Evolutionary conservation across 2,113 vertebrate species (phyloP).

Genomic region (Dromiciops gliroides): DNA sequence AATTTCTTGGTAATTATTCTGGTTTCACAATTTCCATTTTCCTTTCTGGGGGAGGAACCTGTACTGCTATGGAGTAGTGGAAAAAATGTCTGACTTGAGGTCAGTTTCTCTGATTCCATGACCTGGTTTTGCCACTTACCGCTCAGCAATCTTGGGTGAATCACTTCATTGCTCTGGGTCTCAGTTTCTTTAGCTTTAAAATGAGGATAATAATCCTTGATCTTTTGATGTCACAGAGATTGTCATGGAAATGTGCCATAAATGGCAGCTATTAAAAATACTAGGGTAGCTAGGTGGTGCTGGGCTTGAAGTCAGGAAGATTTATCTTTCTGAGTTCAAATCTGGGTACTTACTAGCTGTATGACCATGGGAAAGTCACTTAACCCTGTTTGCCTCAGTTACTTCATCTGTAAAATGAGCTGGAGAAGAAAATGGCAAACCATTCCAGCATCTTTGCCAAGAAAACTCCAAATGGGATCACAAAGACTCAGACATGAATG

Average conservation of each 20-base stretch:
- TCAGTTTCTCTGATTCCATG: neutral
- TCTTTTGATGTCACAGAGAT: neutral
- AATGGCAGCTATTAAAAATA: neutral
- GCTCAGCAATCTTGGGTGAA: neutral
- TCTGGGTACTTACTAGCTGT: neutral
- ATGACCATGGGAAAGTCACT: neutral
- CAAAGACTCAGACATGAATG: neutral
- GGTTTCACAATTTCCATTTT: neutral
- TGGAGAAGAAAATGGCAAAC: neutral
- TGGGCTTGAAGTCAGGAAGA: neutral
- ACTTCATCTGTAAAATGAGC: no score
- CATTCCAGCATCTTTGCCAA: neutral
- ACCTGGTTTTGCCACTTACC: no score
- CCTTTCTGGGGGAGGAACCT: neutral
- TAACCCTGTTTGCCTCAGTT: neutral
- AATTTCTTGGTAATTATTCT: slow-evolving; percentile 34
- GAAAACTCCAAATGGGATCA: no score
- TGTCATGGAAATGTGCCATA: neutral
- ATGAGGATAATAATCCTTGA: neutral
- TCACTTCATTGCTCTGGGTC: neutral
- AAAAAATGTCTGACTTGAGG: neutral
- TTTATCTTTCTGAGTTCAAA: neutral
- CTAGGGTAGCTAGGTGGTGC: neutral
- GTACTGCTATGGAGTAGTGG: neutral
- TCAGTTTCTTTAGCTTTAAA: neutral